phyloP scores from a whole-genome alignment of 2,113 vertebrate species.

The Dicaeum eximium region DNA sequence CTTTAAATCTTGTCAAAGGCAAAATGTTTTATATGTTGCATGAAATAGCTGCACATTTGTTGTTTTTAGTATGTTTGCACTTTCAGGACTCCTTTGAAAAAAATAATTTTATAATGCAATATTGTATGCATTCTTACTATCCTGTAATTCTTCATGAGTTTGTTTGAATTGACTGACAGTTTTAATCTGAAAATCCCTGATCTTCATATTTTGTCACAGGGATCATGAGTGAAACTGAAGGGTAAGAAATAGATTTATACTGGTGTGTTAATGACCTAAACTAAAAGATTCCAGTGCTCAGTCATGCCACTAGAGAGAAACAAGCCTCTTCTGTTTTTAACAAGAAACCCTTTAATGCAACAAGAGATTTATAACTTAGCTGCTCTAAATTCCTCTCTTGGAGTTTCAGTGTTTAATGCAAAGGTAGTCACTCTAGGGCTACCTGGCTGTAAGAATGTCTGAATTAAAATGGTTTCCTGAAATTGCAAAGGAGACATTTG shows the following conservation, averaged over 20 bases:
- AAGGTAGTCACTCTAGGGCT: neutral
- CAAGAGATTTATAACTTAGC: neutral
- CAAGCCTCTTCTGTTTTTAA: neutral
- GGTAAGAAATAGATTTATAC: conserved; percentile 3
- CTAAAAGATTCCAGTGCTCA: neutral
- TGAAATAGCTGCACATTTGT: conserved; percentile 13
- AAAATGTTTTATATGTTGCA: neutral
- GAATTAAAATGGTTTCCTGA: neutral
- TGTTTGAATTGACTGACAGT: neutral
- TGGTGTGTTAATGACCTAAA: conserved; percentile 21
- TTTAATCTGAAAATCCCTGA: conserved; percentile 21
- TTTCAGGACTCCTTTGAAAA: neutral
- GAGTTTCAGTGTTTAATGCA: neutral
- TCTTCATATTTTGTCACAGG: neutral
- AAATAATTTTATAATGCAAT: neutral
- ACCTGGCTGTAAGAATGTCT: neutral
- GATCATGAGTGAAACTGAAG: neutral
- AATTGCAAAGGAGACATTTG: neutral
- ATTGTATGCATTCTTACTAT: neutral
- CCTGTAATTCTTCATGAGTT: neutral
- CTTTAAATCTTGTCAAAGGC: conserved; percentile 14
- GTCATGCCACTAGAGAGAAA: neutral
- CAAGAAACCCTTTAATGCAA: neutral
- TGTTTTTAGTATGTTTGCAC: conserved; percentile 22
- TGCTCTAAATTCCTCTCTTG: neutral